A percentile compares a stretch with the other conserved stretches of the same genome.
phyloP scores from a whole-genome alignment of 2,888 invertebrate species.

The Agriotes lineatus region DNA sequence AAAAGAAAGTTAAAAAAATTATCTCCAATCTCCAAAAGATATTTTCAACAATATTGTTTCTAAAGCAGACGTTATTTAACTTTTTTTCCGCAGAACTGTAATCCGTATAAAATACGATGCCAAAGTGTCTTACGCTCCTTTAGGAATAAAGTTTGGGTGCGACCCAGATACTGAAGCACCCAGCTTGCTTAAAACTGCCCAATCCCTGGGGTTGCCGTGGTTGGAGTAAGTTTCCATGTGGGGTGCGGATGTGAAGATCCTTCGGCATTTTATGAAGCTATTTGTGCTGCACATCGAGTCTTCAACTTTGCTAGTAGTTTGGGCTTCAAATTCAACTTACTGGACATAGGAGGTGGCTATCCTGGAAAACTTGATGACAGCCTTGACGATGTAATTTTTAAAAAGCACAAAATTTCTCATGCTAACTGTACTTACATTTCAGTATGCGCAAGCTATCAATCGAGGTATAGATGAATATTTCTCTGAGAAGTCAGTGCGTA shows the following conservation, averaged over 20 bases:
- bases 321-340: slow-evolving; percentile 82
- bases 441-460: slow-evolving; percentile 72
- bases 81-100: slow-evolving; percentile 75
- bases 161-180: slow-evolving; percentile 83
- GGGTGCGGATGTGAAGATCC: slow-evolving; percentile 92
- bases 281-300: slow-evolving; percentile 74
- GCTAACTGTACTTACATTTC: not conserved
- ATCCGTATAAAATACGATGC: slow-evolving; percentile 92
- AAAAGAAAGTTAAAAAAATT: no score
- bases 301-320: slow-evolving; percentile 79
- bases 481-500: slow-evolving; percentile 80
- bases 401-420: not conserved
- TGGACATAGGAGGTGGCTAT: slow-evolving; percentile 94
- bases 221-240: slow-evolving; percentile 92
- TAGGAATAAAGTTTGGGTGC: slow-evolving; percentile 97
- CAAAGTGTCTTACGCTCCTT: slow-evolving; percentile 66
- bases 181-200: slow-evolving; percentile 79
- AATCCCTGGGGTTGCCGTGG: slow-evolving; percentile 80
- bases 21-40: no score
- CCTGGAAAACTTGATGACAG: slow-evolving; percentile 79
- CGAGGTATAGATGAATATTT: slow-evolving; percentile 86
- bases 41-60: no score
- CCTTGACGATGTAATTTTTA: slow-evolving; percentile 74
- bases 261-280: slow-evolving; percentile 84
- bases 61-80: no score